A percentile compares a stretch with the other conserved stretches of the same genome.
Evolutionary conservation across 2,797 vertebrate genomes (phyloP).

Genomic region (Cuniculus paca): DNA sequence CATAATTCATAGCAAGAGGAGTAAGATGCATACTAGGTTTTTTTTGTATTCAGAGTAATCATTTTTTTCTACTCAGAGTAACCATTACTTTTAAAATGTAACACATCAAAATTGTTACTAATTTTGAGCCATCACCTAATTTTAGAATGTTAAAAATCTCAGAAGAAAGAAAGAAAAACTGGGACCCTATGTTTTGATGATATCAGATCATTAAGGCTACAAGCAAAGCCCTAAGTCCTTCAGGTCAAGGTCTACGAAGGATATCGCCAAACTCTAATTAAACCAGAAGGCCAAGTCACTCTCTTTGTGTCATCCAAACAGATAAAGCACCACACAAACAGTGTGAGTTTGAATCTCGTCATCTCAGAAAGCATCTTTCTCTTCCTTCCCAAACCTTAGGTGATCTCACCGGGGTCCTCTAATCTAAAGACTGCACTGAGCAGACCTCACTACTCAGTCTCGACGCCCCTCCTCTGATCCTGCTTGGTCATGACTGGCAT

Average conservation of each 20-base stretch:
- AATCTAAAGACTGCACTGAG: neutral
- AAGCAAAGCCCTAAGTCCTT: neutral
- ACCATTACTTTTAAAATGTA: conserved; percentile 60
- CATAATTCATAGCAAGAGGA: neutral
- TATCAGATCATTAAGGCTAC: neutral
- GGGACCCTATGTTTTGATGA: neutral
- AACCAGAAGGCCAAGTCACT: neutral
- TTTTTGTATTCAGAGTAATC: neutral
- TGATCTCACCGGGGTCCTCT: neutral
- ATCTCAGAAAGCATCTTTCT: neutral
- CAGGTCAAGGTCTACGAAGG: neutral
- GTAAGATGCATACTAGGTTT: neutral
- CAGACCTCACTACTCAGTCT: neutral
- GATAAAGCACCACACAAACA: neutral
- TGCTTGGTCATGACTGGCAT: neutral
- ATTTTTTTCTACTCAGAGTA: neutral
- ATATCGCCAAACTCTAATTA: neutral
- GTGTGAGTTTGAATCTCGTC: neutral
- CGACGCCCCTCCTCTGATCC: neutral
- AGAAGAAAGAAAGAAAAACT: conserved; percentile 14
- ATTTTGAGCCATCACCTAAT: neutral
- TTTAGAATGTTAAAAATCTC: neutral
- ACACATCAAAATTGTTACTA: neutral
- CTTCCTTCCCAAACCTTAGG: neutral
- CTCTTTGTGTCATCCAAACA: neutral